A percentile compares a stretch with the other conserved stretches of the same genome.
Evolutionary conservation across 2,797 vertebrate genomes (phyloP).

Genomic region (Eospalax fontanierii): DNA sequence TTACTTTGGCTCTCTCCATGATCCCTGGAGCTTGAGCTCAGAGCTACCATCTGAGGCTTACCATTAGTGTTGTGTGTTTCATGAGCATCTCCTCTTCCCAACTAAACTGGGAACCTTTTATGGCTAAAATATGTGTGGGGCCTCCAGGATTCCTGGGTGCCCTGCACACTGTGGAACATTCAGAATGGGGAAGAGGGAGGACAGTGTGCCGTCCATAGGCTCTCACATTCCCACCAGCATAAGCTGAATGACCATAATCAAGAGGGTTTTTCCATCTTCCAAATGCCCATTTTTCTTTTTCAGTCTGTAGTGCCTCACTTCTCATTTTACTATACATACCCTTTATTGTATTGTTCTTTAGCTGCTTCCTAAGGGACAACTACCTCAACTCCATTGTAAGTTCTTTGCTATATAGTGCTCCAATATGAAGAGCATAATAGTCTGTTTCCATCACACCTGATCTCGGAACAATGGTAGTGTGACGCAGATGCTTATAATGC

Average conservation of each 20-base stretch:
- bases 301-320: neutral
- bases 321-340: neutral
- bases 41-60: neutral
- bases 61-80: neutral
- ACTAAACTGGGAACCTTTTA: neutral
- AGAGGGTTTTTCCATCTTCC: neutral
- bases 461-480: neutral
- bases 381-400: neutral
- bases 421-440: neutral
- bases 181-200: neutral
- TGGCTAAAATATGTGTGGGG: neutral
- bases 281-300: neutral
- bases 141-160: neutral
- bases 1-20: neutral
- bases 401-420: neutral
- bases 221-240: neutral
- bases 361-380: neutral
- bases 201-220: rapidly evolving
- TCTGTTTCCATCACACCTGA: neutral
- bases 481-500: neutral
- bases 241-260: neutral
- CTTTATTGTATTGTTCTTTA: neutral
- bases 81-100: neutral
- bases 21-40: neutral
- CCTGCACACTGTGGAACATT: neutral